These are phyloP conservation scores for Craseonycteris thonglongyai DNA, from an alignment of 2,113 vertebrate genomes.

Conservation along the genomic window DNA sequence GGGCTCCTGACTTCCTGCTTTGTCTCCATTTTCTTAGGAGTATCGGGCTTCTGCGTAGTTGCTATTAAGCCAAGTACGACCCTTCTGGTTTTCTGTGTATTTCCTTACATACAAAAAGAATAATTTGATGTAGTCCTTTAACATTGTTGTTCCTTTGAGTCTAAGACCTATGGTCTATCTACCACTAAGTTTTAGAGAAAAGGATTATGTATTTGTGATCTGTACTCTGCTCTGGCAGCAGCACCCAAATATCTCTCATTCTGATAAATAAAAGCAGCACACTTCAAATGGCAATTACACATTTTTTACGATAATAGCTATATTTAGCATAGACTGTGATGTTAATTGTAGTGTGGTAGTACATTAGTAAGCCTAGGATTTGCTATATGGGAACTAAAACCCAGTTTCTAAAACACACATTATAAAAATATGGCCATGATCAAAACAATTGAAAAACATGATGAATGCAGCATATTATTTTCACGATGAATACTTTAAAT, in stretches of 20 bases:
- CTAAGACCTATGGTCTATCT: neutral
- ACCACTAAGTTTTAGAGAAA: constrained; percentile 10
- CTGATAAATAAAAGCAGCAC: constrained; percentile 38
- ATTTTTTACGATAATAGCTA: constrained; percentile 41
- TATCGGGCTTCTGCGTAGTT: neutral
- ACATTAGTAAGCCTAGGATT: neutral
- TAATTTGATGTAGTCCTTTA: neutral
- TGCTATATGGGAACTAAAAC: neutral
- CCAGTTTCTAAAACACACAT: constrained; percentile 4
- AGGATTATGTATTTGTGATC: neutral
- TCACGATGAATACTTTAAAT: neutral
- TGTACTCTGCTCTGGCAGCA: neutral
- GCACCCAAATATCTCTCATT: constrained; percentile 29
- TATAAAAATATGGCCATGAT: neutral
- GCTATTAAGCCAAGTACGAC: neutral
- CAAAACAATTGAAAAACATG: constrained; percentile 38
- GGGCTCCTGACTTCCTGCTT: constrained; percentile 15
- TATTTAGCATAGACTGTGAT: constrained; percentile 27
- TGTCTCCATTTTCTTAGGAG: constrained; percentile 47
- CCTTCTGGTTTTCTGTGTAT: neutral
- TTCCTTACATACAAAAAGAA: neutral
- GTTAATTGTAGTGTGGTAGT: neutral
- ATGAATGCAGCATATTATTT: neutral
- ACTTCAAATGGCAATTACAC: constrained; percentile 42
- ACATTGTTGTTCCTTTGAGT: neutral